Evolutionary conservation across 1,140 invertebrate genomes (phyloP), one percentile per base, ranked within the genome.

Genomic region (Thaumetopoea pityocampa): DNA sequence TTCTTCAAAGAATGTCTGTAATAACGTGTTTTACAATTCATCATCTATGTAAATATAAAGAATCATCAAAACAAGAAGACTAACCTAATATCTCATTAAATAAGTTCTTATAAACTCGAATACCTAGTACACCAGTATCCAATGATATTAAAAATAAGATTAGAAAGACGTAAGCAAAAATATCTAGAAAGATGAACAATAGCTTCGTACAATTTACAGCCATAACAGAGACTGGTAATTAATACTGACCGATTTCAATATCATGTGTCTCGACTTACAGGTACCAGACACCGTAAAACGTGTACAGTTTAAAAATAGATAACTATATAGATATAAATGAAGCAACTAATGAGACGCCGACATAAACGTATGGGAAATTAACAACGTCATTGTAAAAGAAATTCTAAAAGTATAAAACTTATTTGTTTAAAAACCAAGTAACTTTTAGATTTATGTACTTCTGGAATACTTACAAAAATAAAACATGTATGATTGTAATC

Each of bases 331-430:
- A 50, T 53, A 51, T 61, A 45, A 65, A 66, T 51, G 63, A 51
- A 64, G 57, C 62, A 67, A 61, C 58, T 68, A 72, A 76, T 76
- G 64, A 68, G 56, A 68, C 49, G 43, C 46, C 46, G 28, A 34
- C 43, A 45, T 54, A 41, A 58, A 61, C 62, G 45, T 47, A 38
- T 35, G 45, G 51, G 52, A 59, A 59, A 68, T 67, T 70, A 44
- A 52, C 46, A 57, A 34, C 51, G 14, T 32, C 35, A 27, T 53
- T 49, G 43, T 40, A 22, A 51, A n/a, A n/a, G n/a, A n/a, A n/a
- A n/a, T n/a, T n/a, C n/a, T n/a, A n/a, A n/a, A n/a, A n/a, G n/a
- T n/a, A n/a, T n/a, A n/a, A n/a, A n/a, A n/a, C n/a, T n/a, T n/a
- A n/a, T n/a, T n/a, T n/a, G n/a, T n/a, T n/a, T n/a, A n/a, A n/a